Evolutionary conservation across 37 sponge, comb jelly and placozoan genomes (phyloP), one percentile per base, ranked within the genome.

Genomic region (Halichondria panicea): DNA sequence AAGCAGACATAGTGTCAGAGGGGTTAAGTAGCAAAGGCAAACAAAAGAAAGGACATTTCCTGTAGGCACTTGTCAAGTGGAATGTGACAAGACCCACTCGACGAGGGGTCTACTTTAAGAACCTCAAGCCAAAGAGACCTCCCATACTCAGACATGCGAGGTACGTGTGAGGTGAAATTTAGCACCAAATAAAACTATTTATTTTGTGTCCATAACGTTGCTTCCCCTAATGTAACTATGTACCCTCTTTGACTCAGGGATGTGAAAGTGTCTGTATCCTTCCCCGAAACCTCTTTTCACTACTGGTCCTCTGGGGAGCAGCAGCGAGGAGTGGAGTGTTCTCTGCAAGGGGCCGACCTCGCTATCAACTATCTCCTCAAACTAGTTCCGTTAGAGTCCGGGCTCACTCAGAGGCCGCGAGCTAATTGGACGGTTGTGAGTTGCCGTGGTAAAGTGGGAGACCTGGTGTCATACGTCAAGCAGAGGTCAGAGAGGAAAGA

Each of bases 71-170:
- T 4, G 9, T 89, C 6, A 19, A 39, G 5, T 30, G 61, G 52
- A 68, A 81, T 70, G 82, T 90, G n/a, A 72, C 91, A 22, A 84
- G 94, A 38, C 97, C 97, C 9, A 91, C 87, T n/a, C 63, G 86
- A 27, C 84, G 77, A 77, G 97, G 97, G 25, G 70, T 4, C 25
- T 69, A 91, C 22, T 90, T 75, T 57, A 71, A 65, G 24, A 82
- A 78, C 55, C 63, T 76, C 15, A 76, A 80, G 39, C 80, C 79
- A 27, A 78, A 72, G 54, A 76, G 83, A 54, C 78, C 62, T 27
- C 55, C 76, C 12, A 40, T 96, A 32, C 71, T 82, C n/a, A 72
- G 92, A 46, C 89, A 88, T 72, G 66, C 83, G 70, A 82, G 78
- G 93, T 93, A 43, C 21, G n/a, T 58, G 7, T 65, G 40, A 8